A percentile compares a stretch with the other conserved stretches of the same genome.
Evolutionary conservation across 2,113 vertebrate species (phyloP).

Genomic region (Orthonyx spaldingii): DNA sequence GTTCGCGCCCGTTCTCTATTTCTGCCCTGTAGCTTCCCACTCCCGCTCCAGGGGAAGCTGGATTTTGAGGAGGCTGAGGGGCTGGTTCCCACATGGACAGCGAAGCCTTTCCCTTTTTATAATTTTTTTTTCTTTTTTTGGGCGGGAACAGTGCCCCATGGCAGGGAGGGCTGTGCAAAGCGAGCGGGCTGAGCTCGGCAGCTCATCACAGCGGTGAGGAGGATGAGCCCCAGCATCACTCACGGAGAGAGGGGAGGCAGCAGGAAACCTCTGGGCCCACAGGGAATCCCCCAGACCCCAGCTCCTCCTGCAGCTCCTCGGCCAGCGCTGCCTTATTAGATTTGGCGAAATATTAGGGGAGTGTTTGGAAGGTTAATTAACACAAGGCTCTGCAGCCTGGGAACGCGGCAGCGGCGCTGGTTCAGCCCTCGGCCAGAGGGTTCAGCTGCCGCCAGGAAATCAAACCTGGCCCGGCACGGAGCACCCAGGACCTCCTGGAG

Average conservation of each 20-base stretch:
- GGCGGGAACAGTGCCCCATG: rapidly evolving
- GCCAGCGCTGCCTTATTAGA: background rate
- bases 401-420: rapidly evolving
- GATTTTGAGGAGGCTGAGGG: background rate
- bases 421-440: background rate
- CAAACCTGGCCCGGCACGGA: background rate
- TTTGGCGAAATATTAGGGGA: background rate
- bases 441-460: background rate
- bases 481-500: background rate
- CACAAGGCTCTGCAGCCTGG: background rate
- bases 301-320: background rate
- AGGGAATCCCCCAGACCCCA: background rate
- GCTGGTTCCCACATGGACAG: rapidly evolving
- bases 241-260: rapidly evolving
- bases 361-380: slow-evolving; percentile 25
- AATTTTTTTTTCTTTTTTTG: background rate
- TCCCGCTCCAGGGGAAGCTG: rapidly evolving
- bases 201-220: background rate
- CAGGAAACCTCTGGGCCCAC: background rate
- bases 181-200: background rate
- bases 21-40: background rate
- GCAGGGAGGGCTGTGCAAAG: background rate
- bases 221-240: background rate
- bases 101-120: background rate
- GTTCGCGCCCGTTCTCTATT: background rate